A percentile compares a stretch with the other conserved stretches of the same genome.
These are phyloP conservation scores for Mormyrops boulengeri DNA, from an alignment of 2,797 vertebrate genomes.

Conservation along the genomic window DNA sequence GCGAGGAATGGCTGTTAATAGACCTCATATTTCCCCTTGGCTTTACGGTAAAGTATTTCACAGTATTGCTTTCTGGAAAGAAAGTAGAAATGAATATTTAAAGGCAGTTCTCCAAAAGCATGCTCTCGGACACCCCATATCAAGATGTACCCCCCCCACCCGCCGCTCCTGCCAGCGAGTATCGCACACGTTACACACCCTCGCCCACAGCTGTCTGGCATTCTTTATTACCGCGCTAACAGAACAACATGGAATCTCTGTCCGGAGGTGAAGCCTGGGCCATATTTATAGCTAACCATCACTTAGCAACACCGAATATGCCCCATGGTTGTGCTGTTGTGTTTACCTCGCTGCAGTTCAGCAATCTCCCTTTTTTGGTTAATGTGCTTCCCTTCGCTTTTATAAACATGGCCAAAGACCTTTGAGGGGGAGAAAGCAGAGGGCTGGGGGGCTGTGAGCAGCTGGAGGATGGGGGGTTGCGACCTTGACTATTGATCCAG, in stretches of 20 bases:
- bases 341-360: background rate
- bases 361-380: background rate
- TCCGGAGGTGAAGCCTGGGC: constrained; percentile 28
- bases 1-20: background rate
- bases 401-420: constrained; percentile 40
- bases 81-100: constrained; percentile 1
- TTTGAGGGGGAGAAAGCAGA: constrained; percentile 54
- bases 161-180: background rate
- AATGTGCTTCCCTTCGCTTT: constrained; percentile 13
- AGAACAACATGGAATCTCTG: constrained; percentile 31
- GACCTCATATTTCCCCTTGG: background rate
- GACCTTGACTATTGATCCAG: constrained; percentile 97
- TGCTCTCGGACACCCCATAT: background rate
- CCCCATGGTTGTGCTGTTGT: background rate
- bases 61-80: background rate
- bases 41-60: background rate
- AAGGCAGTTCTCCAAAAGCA: background rate
- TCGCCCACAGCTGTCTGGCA: constrained; percentile 22
- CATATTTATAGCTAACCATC: constrained; percentile 28
- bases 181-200: background rate
- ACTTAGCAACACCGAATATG: background rate
- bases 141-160: background rate
- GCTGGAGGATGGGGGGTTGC: constrained; percentile 59
- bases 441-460: constrained; percentile 41
- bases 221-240: constrained; percentile 35